Evolutionary conservation across 2,888 invertebrate species (phyloP), one percentile per base, ranked within the genome.

Genomic region (Heteropelma amictum): DNA sequence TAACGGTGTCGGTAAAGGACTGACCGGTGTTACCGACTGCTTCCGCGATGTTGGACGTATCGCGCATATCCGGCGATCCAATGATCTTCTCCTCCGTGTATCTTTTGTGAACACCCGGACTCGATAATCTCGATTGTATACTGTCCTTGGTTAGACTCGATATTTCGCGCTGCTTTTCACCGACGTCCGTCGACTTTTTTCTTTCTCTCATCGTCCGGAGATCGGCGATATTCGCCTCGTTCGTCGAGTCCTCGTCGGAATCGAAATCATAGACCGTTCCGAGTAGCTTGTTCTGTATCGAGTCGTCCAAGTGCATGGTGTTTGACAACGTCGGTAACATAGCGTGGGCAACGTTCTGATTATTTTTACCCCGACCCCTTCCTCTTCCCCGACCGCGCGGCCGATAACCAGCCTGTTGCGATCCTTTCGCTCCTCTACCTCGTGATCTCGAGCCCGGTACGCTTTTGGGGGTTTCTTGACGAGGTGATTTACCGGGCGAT

Each of bases 221-320:
- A 87, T 95, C 94, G 83, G 94, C 93, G 63, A 95, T 93, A 85
- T 92, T 91, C 12, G 93, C 93, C 74, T 95, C 94, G 79, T 92
- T 93, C 6, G 93, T 92, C 72, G 95, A 93, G 85, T 96, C 96
- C 82, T 96, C 96, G 77, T 96, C 94, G 78, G 95, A 95, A 87
- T 96, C 94, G 79, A 95, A 92, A 87, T 95, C 97, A 83, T 96
- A 97, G 1, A 97, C 97, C 1, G 97, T 97, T 6, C 97, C 96
- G 5, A 94, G 93, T 35, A 96, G 90, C 86, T 95, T 96, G 85
- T 94, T 95, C 78, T 94, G 95, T 72, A 95, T 95, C 1, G 95
- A 94, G 82, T 93, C 93, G 19, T 92, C 91, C 81, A 90, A 91
- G 67, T 92, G 92, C 38, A 91, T 86, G 0, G 80, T 77, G 61